A percentile compares a stretch with the other conserved stretches of the same genome.
phyloP scores from a whole-genome alignment of 2,888 invertebrate genomes.

The Creontiades dilutus region DNA sequence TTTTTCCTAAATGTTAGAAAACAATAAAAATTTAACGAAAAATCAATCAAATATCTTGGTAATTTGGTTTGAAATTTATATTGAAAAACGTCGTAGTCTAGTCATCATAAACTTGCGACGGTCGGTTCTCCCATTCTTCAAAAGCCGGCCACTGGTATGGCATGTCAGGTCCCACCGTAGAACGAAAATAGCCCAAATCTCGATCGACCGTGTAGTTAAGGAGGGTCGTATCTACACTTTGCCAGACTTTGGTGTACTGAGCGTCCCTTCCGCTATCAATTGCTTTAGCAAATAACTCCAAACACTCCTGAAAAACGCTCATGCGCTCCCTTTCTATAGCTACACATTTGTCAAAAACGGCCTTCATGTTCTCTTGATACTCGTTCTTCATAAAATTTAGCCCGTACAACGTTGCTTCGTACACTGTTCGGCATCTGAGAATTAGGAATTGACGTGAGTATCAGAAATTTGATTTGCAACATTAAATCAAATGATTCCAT shows the following conservation, averaged over 20 bases:
- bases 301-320: slow-evolving; percentile 41
- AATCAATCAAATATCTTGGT: background rate
- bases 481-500: no score
- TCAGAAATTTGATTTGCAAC: no score
- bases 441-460: no score
- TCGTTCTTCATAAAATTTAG: slow-evolving; percentile 40
- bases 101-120: slow-evolving; percentile 58
- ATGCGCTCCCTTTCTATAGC: slow-evolving; percentile 45
- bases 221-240: slow-evolving; percentile 42
- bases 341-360: slow-evolving; percentile 46
- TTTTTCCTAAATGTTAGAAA: background rate
- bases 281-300: slow-evolving; percentile 43
- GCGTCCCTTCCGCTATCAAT: slow-evolving; percentile 41
- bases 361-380: slow-evolving; percentile 53
- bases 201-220: slow-evolving; percentile 50
- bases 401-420: slow-evolving; percentile 57
- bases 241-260: slow-evolving; percentile 28
- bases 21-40: background rate
- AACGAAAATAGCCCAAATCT: slow-evolving; percentile 33
- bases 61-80: background rate
- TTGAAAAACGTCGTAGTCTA: background rate
- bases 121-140: slow-evolving; percentile 62
- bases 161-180: slow-evolving; percentile 47
- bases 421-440: slow-evolving; percentile 49
- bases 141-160: slow-evolving; percentile 55